Percentiles rank a stretch among this genome's conserved stretches.
Evolutionary conservation across 1,140 invertebrate genomes (phyloP).

Genomic region (Leptinotarsa defecta): DNA sequence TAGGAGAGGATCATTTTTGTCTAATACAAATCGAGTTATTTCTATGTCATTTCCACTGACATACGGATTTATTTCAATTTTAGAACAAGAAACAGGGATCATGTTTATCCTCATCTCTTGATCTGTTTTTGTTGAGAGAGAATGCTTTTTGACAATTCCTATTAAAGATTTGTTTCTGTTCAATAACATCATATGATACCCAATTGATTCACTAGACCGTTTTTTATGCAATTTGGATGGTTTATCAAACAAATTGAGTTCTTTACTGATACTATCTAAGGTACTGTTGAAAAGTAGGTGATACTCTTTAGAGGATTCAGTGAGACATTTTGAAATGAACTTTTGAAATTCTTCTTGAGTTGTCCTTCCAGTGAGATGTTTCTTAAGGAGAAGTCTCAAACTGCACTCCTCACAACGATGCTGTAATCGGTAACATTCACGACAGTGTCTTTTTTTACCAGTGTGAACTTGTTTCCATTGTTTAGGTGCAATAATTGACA

Average conservation of each 20-base stretch:
- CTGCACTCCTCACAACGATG: conserved; percentile 24
- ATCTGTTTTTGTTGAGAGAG: neutral
- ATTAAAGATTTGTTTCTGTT: conserved; percentile 7
- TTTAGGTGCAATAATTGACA: conserved; percentile 13
- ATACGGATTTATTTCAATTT: neutral
- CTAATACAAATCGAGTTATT: conserved; percentile 11
- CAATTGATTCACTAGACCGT: neutral
- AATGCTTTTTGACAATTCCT: neutral
- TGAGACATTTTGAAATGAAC: conserved; percentile 18
- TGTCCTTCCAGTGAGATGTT: conserved; percentile 22
- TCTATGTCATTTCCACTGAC: neutral
- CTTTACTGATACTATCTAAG: conserved; percentile 11
- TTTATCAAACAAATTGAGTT: neutral
- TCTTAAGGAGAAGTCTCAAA: conserved; percentile 13
- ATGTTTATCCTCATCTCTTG: neutral
- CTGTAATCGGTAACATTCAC: conserved; percentile 18
- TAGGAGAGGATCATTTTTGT: conserved; percentile 8
- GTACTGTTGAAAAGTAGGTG: conserved; percentile 10
- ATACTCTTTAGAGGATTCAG: conserved; percentile 19
- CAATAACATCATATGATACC: neutral
- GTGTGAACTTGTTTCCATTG: neutral
- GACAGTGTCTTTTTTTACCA: conserved; percentile 10
- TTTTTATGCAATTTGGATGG: neutral
- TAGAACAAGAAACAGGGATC: neutral
- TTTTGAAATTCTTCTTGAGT: conserved; percentile 18